phyloP scores from a whole-genome alignment of 2,797 vertebrate genomes.

The Uromys caudimaculatus region DNA sequence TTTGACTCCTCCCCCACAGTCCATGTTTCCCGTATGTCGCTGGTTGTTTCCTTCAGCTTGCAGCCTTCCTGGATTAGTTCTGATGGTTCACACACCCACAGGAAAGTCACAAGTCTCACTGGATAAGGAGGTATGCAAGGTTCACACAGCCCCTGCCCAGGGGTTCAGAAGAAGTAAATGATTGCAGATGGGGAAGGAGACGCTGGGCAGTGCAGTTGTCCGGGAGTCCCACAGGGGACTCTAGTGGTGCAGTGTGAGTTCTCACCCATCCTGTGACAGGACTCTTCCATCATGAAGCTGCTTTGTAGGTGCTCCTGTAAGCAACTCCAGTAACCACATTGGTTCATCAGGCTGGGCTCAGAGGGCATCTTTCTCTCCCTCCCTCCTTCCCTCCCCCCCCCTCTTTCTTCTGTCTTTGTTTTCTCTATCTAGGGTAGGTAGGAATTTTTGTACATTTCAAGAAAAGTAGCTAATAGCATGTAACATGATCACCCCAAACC shows the following conservation, averaged over 20 bases:
- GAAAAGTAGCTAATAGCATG: neutral
- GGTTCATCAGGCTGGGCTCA: neutral
- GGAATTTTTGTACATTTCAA: neutral
- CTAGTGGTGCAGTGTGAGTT: rapidly evolving
- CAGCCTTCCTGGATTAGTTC: neutral
- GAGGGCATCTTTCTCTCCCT: too few relatives aligned
- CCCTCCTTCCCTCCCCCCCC: too few relatives aligned
- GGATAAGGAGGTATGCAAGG: too few relatives aligned
- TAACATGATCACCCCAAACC: neutral
- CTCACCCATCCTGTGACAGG: too few relatives aligned
- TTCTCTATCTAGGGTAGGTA: neutral
- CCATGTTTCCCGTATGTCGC: neutral
- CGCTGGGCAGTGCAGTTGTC: neutral
- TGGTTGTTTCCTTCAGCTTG: neutral
- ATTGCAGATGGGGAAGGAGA: neutral
- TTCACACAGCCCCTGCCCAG: neutral
- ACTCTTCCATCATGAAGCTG: neutral
- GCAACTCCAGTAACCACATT: neutral
- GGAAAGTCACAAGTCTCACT: neutral
- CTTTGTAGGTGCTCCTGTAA: too few relatives aligned
- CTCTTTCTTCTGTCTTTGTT: neutral
- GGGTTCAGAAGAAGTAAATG: too few relatives aligned
- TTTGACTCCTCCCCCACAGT: neutral
- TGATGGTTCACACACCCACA: neutral
- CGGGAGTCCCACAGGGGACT: neutral